Percentiles rank a stretch among this genome's conserved stretches.
phyloP scores from a whole-genome alignment of 37 sponge, comb jelly and placozoan species.

The Cladorhizidae sp. region DNA sequence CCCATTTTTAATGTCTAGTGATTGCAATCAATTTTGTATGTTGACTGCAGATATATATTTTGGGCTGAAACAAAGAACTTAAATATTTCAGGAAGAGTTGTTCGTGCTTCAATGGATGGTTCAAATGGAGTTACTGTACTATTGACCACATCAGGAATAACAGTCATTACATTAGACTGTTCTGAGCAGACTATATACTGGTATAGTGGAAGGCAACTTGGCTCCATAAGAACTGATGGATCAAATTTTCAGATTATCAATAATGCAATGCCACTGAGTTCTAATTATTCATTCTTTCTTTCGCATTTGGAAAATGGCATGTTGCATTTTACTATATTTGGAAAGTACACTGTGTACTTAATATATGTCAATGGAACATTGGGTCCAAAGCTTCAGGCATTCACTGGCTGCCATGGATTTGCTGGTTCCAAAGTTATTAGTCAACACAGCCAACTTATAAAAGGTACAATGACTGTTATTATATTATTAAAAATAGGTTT shows the following conservation, averaged over 20 bases:
- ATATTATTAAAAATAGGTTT: too few relatives aligned
- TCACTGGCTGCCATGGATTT: not conserved
- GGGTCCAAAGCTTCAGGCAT: too few relatives aligned
- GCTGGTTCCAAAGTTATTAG: not conserved
- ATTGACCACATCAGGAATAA: conserved; percentile 14
- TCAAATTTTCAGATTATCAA: conserved; percentile 3
- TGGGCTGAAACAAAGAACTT: conserved; percentile 43
- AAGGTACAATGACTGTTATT: conserved; percentile 61
- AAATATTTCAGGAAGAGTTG: not conserved
- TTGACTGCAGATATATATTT: conserved; percentile 26
- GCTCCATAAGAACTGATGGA: conserved; percentile 18
- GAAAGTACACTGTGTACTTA: too few relatives aligned
- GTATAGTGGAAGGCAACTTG: conserved; percentile 31
- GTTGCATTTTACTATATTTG: too few relatives aligned
- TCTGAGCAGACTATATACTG: conserved; percentile 61
- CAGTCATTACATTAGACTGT: conserved; percentile 49
- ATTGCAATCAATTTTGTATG: not conserved
- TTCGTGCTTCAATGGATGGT: conserved; percentile 18
- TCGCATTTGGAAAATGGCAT: not conserved
- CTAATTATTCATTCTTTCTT: not conserved
- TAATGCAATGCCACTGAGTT: not conserved
- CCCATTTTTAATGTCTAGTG: too few relatives aligned
- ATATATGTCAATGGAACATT: too few relatives aligned
- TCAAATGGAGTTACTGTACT: not conserved
- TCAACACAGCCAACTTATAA: not conserved